phyloP scores from a whole-genome alignment of 2,797 vertebrate species.

The Peromyscus melanophrys region DNA sequence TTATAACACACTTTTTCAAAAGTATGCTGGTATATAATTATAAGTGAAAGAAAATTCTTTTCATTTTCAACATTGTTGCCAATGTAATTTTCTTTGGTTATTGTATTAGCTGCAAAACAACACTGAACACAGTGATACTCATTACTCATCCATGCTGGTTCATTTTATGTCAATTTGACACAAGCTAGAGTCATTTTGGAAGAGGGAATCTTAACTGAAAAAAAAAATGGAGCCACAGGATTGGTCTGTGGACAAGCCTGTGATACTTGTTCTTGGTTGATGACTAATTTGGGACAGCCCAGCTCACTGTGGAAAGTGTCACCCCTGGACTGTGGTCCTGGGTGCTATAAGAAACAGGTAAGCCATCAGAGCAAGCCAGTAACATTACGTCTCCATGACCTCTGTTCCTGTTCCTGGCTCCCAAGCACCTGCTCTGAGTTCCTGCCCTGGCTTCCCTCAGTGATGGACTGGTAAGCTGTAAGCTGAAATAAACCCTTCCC shows the following conservation, averaged over 20 bases:
- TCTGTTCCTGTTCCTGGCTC: neutral
- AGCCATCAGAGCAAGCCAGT: neutral
- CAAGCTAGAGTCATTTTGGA: neutral
- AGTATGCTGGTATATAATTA: neutral
- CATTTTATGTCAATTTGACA: neutral
- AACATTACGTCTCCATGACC: too few relatives aligned
- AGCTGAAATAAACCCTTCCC: neutral
- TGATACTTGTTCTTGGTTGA: neutral
- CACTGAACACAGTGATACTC: neutral
- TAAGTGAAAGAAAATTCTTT: neutral
- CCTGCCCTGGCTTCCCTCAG: neutral
- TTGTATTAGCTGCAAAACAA: neutral
- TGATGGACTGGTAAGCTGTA: neutral
- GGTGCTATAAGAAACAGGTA: neutral
- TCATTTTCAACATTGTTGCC: neutral
- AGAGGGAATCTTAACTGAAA: neutral
- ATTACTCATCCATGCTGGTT: neutral
- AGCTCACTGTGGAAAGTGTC: neutral
- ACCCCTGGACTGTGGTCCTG: neutral
- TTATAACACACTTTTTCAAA: neutral
- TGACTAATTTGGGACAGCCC: neutral
- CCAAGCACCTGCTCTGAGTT: neutral
- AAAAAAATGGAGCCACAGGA: neutral
- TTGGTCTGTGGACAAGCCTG: neutral
- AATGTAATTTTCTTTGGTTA: neutral